Percentiles rank a stretch among this genome's conserved stretches.
Evolutionary conservation across 2,113 vertebrate species (phyloP).

Genomic region (Mesitornis unicolor): DNA sequence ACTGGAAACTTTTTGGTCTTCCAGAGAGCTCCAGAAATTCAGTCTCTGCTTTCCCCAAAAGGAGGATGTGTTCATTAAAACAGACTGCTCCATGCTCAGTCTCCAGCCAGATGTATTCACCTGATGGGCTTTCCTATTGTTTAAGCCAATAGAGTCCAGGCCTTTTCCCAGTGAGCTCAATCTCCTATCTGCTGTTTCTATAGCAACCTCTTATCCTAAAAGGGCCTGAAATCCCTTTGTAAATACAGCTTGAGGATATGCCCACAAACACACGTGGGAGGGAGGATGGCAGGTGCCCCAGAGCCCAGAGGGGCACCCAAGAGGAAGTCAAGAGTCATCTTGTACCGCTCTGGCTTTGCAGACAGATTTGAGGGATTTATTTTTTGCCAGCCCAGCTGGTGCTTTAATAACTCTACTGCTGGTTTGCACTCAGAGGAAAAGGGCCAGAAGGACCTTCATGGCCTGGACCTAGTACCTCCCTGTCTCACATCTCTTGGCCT

Average conservation of each 20-base stretch:
- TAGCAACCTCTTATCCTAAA: slow-evolving; percentile 53
- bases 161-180: background rate
- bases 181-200: slow-evolving; percentile 50
- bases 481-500: background rate
- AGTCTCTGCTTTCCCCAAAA: background rate
- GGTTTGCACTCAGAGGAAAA: background rate
- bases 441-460: background rate
- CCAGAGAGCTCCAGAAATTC: background rate
- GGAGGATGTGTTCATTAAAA: background rate
- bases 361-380: background rate
- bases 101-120: background rate
- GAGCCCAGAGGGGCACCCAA: background rate
- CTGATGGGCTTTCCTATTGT: background rate
- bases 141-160: background rate
- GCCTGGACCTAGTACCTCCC: background rate
- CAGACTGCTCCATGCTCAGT: background rate
- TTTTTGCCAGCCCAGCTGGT: slow-evolving; percentile 24
- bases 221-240: slow-evolving; percentile 40
- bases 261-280: background rate
- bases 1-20: background rate
- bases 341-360: background rate
- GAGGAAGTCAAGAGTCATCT: slow-evolving; percentile 14
- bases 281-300: slow-evolving; percentile 9
- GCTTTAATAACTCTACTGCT: background rate
- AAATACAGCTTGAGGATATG: slow-evolving; percentile 44